phyloP scores from a whole-genome alignment of 1,140 invertebrate species.

The Drosophila athabasca region DNA sequence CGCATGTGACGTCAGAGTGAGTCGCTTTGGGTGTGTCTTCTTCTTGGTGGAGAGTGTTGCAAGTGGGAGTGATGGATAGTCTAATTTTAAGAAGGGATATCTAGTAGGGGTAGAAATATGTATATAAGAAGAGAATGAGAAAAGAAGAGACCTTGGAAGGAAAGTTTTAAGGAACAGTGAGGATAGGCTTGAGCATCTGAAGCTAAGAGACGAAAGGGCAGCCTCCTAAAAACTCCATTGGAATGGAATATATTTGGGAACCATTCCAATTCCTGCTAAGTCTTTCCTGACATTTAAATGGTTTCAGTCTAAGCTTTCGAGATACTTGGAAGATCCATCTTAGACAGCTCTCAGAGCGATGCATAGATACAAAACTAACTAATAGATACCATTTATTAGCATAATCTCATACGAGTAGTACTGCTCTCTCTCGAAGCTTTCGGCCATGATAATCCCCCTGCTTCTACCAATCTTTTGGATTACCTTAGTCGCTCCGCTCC shows the following conservation, averaged over 20 bases:
- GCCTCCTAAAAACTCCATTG: no score
- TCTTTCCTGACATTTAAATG: conserved; percentile 3
- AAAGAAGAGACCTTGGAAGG: no score
- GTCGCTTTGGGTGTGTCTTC: not conserved
- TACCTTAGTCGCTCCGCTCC: not conserved
- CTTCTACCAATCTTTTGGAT: conserved; percentile 4
- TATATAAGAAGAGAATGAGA: no score
- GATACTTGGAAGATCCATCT: not conserved
- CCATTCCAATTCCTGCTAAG: no score
- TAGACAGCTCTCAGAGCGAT: conserved; percentile 5
- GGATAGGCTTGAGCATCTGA: no score
- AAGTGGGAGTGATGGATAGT: not conserved
- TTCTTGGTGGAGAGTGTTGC: not conserved
- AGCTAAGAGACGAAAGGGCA: no score
- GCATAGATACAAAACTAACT: conserved; percentile 13
- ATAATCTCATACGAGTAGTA: conserved; percentile 17
- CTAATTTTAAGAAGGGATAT: no score
- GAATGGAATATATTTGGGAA: no score
- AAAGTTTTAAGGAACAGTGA: no score
- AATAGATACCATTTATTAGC: conserved; percentile 44
- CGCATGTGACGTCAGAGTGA: conserved; percentile 57
- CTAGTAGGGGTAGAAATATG: no score
- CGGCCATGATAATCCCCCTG: conserved; percentile 13
- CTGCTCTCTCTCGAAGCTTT: conserved; percentile 20
- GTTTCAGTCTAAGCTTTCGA: not conserved